These are phyloP conservation scores for Echeneis naucrates DNA, from an alignment of 2,797 vertebrate genomes.

Conservation along the genomic window DNA sequence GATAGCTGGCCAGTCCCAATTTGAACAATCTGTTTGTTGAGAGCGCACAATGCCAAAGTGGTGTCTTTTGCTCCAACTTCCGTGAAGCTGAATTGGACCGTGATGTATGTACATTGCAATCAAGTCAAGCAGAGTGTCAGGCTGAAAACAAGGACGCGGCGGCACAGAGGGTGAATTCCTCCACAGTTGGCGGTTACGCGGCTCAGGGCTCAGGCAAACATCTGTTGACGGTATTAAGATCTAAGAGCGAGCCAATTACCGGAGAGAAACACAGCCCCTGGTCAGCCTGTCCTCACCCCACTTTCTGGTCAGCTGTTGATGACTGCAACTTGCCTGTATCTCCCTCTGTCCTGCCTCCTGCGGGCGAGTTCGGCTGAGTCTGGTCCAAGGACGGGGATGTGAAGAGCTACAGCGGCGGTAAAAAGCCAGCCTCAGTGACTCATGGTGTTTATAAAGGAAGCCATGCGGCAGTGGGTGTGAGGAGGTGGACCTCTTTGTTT, in stretches of 20 bases:
- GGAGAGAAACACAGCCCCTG: constrained; percentile 67
- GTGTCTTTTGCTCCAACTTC: constrained; percentile 22
- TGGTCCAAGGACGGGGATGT: constrained; percentile 75
- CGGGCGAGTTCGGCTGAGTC: constrained; percentile 65
- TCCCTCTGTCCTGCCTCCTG: constrained; percentile 50
- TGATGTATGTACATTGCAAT: constrained; percentile 37
- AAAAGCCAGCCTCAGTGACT: constrained; percentile 79
- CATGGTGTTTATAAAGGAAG: constrained; percentile 76
- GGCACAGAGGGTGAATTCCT: constrained; percentile 63
- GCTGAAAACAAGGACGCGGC: constrained; percentile 61
- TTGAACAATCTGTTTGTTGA: constrained; percentile 4
- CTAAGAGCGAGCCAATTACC: constrained; percentile 77
- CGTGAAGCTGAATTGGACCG: constrained; percentile 26
- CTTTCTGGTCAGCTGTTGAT: constrained; percentile 70
- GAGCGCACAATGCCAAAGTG: background rate
- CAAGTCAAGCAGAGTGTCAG: constrained; percentile 36
- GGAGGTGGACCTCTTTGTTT: constrained; percentile 83
- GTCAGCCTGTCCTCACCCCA: constrained; percentile 62
- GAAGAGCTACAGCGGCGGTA: constrained; percentile 67
- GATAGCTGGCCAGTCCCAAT: constrained; percentile 2
- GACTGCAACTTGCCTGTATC: constrained; percentile 58
- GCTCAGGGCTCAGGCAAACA: constrained; percentile 73
- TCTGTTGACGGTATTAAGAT: constrained; percentile 77
- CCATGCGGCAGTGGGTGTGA: constrained; percentile 77
- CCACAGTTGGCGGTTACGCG: constrained; percentile 63